Evolutionary conservation across 2,797 vertebrate genomes (phyloP).

Genomic region (Emys orbicularis): DNA sequence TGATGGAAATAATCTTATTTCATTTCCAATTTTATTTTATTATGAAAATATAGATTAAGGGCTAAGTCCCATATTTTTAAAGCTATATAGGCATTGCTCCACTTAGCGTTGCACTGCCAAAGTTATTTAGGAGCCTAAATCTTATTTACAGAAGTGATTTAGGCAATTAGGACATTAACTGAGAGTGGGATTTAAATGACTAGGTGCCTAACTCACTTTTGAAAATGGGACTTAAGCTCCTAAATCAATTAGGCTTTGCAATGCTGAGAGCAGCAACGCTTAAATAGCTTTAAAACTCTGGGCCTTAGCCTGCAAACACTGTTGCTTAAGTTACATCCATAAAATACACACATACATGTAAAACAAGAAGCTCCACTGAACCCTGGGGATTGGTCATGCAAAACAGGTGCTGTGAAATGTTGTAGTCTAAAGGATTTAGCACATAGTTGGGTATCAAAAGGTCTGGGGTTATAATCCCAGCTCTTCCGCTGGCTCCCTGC

Average conservation of each 20-base stretch:
- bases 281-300: neutral
- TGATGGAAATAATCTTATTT: neutral
- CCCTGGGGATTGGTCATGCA: neutral
- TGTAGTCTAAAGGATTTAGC: neutral
- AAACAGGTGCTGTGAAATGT: neutral
- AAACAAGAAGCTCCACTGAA: neutral
- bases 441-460: neutral
- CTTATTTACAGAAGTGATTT: neutral
- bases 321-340: neutral
- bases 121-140: neutral
- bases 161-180: neutral
- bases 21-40: neutral
- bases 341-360: neutral
- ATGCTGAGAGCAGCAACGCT: neutral
- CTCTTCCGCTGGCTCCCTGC: neutral
- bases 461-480: neutral
- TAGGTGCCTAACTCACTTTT: neutral
- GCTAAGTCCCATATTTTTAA: neutral
- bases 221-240: neutral
- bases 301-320: neutral
- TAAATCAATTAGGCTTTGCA: neutral
- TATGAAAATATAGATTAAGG: neutral
- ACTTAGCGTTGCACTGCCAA: neutral
- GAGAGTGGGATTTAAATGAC: neutral
- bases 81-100: neutral